Evolutionary conservation across 2,797 vertebrate species (phyloP).

Genomic region (Rhinophrynus dorsalis): DNA sequence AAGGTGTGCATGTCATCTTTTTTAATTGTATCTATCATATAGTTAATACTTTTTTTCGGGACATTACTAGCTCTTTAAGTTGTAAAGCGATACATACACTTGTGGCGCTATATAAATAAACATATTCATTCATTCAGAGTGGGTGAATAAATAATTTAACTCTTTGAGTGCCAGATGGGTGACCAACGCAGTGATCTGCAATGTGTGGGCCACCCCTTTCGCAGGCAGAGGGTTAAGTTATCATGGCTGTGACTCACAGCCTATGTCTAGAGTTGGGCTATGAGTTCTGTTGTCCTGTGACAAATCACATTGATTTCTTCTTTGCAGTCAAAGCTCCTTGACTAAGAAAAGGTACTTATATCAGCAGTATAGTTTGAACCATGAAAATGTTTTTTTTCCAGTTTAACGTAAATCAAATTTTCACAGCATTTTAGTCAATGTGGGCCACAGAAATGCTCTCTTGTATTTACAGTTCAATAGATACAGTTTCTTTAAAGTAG

Average conservation of each 20-base stretch:
- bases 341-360: constrained; percentile 2
- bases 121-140: no score
- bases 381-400: constrained; percentile 6
- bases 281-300: not conserved
- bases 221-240: no score
- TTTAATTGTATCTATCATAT: no score
- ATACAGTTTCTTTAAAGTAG: not conserved
- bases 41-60: no score
- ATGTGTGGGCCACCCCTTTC: no score
- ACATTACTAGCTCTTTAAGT: no score
- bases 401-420: constrained; percentile 14
- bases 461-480: not conserved
- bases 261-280: constrained; percentile 1
- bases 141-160: no score
- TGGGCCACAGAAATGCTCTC: not conserved
- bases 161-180: no score
- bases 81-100: no score
- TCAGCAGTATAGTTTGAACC: constrained; percentile 3
- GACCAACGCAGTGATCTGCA: no score
- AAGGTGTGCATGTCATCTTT: no score
- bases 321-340: constrained; percentile 2
- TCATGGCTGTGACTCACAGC: not conserved
- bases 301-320: constrained; percentile 17
- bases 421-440: not conserved
- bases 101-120: no score